phyloP scores from a whole-genome alignment of 2,888 invertebrate species.

The Macaria notata region DNA sequence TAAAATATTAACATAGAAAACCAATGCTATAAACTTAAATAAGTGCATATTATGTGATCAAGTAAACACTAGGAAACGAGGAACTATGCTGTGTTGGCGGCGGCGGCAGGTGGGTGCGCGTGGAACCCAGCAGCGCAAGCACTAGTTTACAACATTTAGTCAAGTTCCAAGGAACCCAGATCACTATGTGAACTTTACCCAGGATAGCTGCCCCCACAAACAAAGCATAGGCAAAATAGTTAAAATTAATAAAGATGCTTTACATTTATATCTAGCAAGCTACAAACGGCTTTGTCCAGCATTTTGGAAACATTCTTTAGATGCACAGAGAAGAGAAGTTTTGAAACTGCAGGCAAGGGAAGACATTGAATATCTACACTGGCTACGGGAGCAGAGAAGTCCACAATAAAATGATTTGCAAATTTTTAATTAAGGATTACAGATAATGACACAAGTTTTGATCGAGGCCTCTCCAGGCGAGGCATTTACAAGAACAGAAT shows the following conservation, averaged over 20 bases:
- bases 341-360: constrained; percentile 15
- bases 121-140: neutral
- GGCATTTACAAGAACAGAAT: constrained; percentile 4
- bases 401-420: neutral
- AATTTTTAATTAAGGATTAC: neutral
- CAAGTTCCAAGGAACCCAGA: constrained; percentile 5
- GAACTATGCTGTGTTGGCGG: constrained; percentile 41
- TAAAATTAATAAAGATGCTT: constrained; percentile 33
- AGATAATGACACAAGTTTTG: neutral
- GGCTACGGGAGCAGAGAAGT: neutral
- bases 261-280: constrained; percentile 38
- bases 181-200: constrained; percentile 55
- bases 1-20: constrained; percentile 49
- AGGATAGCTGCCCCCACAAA: constrained; percentile 39
- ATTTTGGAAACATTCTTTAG: constrained; percentile 11
- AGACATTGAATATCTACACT: constrained; percentile 14
- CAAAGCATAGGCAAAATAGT: constrained; percentile 37
- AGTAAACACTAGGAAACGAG: constrained; percentile 60
- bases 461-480: constrained; percentile 9
- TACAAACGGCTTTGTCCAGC: constrained; percentile 38
- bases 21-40: constrained; percentile 63
- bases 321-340: neutral
- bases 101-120: constrained; percentile 37
- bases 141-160: no score
- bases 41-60: constrained; percentile 59